Percentiles rank a stretch among this genome's conserved stretches.
Evolutionary conservation across 2,113 vertebrate genomes (phyloP).

Genomic region (Setophaga petechia): DNA sequence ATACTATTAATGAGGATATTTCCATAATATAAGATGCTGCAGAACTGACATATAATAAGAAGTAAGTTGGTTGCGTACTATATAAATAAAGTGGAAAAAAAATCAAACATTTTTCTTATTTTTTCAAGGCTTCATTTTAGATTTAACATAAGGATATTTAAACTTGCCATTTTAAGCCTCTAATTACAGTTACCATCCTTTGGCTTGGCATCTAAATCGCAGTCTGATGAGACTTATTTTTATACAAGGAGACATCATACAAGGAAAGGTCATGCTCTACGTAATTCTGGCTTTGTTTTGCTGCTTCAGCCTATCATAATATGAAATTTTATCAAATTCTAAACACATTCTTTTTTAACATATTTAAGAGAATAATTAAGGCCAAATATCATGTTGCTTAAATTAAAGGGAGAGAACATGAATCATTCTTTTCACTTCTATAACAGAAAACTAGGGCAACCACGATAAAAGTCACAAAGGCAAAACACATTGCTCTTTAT

Average conservation of each 20-base stretch:
- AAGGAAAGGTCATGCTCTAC: constrained; percentile 22
- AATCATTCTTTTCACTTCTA: constrained; percentile 57
- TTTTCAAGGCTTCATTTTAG: not conserved
- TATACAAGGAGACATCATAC: not conserved
- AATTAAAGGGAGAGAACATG: constrained; percentile 65
- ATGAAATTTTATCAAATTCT: not conserved
- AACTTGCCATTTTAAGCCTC: constrained; percentile 43
- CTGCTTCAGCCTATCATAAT: not conserved
- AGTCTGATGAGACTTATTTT: constrained; percentile 42
- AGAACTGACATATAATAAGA: not conserved
- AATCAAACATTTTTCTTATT: not conserved
- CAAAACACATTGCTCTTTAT: constrained; percentile 36
- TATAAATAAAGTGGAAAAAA: not conserved
- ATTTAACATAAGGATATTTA: not conserved
- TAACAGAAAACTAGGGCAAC: constrained; percentile 62
- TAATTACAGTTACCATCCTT: constrained; percentile 24
- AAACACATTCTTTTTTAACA: not conserved
- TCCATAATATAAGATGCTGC: not conserved
- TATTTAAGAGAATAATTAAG: constrained; percentile 37
- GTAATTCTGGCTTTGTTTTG: constrained; percentile 32
- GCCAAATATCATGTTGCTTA: constrained; percentile 60
- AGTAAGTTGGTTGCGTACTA: not conserved
- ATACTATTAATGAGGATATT: not conserved
- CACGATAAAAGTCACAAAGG: constrained; percentile 42
- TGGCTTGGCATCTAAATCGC: constrained; percentile 24